phyloP scores from a whole-genome alignment of 1,140 invertebrate genomes.

The Whitmania pigra region DNA sequence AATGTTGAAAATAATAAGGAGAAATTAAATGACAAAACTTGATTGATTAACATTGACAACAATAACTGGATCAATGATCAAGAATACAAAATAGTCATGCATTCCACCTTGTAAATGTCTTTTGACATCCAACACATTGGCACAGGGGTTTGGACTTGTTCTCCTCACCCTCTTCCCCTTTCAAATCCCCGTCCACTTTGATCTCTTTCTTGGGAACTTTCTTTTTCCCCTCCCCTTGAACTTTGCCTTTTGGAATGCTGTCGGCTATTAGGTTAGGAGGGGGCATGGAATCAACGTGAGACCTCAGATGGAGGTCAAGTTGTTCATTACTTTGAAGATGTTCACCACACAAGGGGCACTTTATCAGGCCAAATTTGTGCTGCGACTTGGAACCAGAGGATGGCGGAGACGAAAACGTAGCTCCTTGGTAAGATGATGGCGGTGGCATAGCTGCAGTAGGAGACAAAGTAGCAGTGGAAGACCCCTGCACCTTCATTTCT shows the following conservation, averaged over 20 bases:
- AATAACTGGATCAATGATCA: too few relatives aligned
- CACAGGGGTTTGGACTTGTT: background rate
- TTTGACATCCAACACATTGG: background rate
- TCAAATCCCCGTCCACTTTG: too few relatives aligned
- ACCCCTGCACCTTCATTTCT: too few relatives aligned
- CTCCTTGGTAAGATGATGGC: background rate
- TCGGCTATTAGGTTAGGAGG: background rate
- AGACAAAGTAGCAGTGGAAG: too few relatives aligned
- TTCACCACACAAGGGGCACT: background rate
- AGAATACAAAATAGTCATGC: too few relatives aligned
- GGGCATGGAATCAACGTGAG: slow-evolving; percentile 7
- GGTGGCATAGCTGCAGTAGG: too few relatives aligned
- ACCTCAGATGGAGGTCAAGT: slow-evolving; percentile 8
- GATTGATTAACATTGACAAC: too few relatives aligned
- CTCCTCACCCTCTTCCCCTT: background rate
- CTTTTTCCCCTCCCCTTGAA: background rate
- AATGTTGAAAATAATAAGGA: background rate
- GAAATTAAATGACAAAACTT: too few relatives aligned
- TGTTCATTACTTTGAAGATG: background rate
- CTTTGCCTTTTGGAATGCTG: background rate
- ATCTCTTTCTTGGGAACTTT: too few relatives aligned
- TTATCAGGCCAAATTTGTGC: background rate
- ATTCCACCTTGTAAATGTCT: slow-evolving; percentile 4
- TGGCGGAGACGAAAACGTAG: background rate
- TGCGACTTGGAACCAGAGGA: background rate